Evolutionary conservation across 2,797 vertebrate species (phyloP).

Genomic region (Sebastes oblongus): DNA sequence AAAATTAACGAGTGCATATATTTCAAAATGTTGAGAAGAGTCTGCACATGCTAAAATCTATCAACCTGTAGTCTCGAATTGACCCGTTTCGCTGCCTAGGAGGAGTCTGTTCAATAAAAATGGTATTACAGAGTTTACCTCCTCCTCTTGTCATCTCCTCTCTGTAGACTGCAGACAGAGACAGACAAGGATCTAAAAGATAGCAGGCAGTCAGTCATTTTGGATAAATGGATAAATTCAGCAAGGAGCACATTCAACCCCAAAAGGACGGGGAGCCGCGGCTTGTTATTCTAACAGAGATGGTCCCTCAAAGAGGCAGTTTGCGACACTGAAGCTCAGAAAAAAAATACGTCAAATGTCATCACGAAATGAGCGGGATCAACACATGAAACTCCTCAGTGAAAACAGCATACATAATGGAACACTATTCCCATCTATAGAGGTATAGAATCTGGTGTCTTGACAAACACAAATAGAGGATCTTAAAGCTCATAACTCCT

Average conservation of each 20-base stretch:
- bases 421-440: neutral
- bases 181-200: slow-evolving; percentile 38
- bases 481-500: slow-evolving; percentile 48
- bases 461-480: slow-evolving; percentile 41
- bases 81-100: slow-evolving; percentile 12
- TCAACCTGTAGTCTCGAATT: slow-evolving; percentile 10
- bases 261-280: slow-evolving; percentile 19
- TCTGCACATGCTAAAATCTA: neutral
- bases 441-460: slow-evolving; percentile 33
- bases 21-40: neutral
- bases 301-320: slow-evolving; percentile 30
- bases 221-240: slow-evolving; percentile 54
- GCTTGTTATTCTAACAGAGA: slow-evolving; percentile 35
- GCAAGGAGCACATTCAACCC: slow-evolving; percentile 25
- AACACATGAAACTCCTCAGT: slow-evolving; percentile 14
- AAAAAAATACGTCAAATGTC: slow-evolving; percentile 27
- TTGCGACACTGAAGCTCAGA: slow-evolving; percentile 1
- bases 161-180: slow-evolving; percentile 35
- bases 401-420: slow-evolving; percentile 12
- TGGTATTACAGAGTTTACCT: slow-evolving; percentile 18
- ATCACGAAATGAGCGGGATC: slow-evolving; percentile 21
- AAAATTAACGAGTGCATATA: neutral
- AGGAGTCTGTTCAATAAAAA: slow-evolving; percentile 47
- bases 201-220: slow-evolving; percentile 50
- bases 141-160: slow-evolving; percentile 18